Conservation (phyloP, 2,113 vertebrate species). For the Struthidea cinerea region DNA sequence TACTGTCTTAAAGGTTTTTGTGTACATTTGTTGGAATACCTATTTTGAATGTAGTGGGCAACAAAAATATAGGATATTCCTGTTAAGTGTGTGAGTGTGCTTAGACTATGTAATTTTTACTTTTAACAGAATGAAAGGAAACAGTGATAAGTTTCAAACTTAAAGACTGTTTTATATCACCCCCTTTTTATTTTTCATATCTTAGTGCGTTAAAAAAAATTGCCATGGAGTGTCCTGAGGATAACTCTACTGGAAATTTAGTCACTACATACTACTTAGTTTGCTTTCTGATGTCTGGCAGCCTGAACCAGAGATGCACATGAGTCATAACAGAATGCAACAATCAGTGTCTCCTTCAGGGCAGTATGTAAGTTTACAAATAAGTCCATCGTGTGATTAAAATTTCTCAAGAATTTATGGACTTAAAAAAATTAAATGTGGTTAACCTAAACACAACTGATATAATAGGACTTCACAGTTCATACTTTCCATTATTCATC, state of each 20-base stretch:
- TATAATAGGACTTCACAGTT: conserved; percentile 36
- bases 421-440: conserved; percentile 6
- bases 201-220: neutral
- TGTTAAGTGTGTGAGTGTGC: neutral
- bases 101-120: neutral
- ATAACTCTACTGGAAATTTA: neutral
- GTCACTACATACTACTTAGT: neutral
- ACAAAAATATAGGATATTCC: neutral
- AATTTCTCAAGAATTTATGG: conserved; percentile 34
- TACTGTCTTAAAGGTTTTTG: neutral
- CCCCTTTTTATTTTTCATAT: neutral
- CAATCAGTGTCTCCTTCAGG: conserved; percentile 11
- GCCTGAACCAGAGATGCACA: neutral
- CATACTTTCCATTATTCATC: conserved; percentile 49
- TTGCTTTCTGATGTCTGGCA: neutral
- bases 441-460: conserved; percentile 19
- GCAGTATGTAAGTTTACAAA: conserved; percentile 29
- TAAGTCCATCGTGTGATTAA: conserved; percentile 12
- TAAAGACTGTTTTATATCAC: neutral
- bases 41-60: neutral
- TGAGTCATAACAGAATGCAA: conserved; percentile 7
- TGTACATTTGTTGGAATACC: neutral
- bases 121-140: neutral
- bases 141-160: neutral
- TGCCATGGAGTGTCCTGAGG: neutral